Base-by-base conservation (phyloP, 2,113 vertebrate species). In the Chaetodon trifascialis region DNA sequence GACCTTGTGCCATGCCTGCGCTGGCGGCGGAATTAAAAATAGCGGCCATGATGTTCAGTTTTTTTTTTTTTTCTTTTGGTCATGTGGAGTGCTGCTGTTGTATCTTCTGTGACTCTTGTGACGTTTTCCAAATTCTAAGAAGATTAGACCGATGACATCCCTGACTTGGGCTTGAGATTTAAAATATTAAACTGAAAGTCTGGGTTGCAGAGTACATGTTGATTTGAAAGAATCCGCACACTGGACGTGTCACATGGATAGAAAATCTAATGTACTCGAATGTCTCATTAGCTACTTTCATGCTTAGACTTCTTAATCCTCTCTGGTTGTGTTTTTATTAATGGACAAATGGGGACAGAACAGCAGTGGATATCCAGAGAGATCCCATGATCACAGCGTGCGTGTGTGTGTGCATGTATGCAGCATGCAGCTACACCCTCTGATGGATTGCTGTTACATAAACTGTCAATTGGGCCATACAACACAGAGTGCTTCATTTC, bases 401-500 rank as follows among this genome's bases (percentile, higher is more conserved):
- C 56, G 49, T 54, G 34, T 54, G 47, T 34, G 46, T 36, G 46
- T 47, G 64, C 7, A 46, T 49, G 23, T 11, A 16, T 4, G 56
- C 58, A 36, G 7, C 38, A 8, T 40, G 68, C 7, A 6, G 40
- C 23, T 34, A 2, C 36, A 16, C 54, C 42, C 71, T 60, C 71
- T 73, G 42, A 73, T 34, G 17, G 44, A 73, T 11, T 34, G 44
- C 56, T 49, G 56, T 47, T 44, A 59, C 40, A 30, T 72, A 59
- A 73, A 34, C 23, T 47, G 70, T 59, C 55, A 59, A 15, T 47
- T 21, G 42, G 42, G 38, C 40, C 7, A 11, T 19, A 38, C 42
- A 49, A 34, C 54, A 42, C 42, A 60, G 44, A 47, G 70, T 47
- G 56, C 55, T 44, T 44, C 42, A 44, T 44, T 9, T 44, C 7